phyloP scores from a whole-genome alignment of 2,888 invertebrate genomes.

The Folsomia manolachei region DNA sequence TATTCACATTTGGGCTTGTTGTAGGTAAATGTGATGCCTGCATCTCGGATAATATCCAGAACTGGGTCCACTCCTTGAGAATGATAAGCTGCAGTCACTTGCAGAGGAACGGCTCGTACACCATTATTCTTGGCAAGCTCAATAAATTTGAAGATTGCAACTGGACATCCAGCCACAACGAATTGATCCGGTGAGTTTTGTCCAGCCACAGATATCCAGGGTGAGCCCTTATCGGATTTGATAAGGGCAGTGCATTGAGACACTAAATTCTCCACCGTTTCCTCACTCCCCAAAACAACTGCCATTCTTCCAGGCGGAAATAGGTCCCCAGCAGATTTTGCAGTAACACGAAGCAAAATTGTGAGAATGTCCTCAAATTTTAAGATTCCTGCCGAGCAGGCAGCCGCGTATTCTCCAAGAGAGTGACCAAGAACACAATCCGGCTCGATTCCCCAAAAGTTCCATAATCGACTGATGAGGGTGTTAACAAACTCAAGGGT shows the following conservation, averaged over 20 bases:
- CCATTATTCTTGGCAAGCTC: background rate
- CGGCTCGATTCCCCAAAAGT: constrained; percentile 8
- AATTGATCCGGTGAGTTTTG: constrained; percentile 12
- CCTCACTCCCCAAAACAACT: background rate
- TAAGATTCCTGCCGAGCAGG: constrained; percentile 1
- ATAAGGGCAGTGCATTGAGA: background rate
- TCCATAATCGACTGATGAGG: background rate
- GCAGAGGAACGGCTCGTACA: background rate
- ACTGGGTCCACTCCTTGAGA: constrained; percentile 12
- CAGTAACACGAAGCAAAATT: background rate
- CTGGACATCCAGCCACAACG: background rate
- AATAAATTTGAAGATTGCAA: background rate
- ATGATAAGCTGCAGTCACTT: constrained; percentile 8
- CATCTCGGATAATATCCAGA: background rate
- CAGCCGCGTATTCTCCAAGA: constrained; percentile 22
- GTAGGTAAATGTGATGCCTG: background rate
- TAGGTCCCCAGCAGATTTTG: background rate
- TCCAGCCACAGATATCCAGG: constrained; percentile 24
- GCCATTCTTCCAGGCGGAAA: background rate
- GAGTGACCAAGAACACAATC: constrained; percentile 20
- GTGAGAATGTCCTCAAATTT: constrained; percentile 1
- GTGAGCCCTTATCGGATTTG: background rate
- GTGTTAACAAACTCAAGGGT: background rate
- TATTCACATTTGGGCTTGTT: background rate
- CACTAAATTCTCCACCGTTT: background rate